phyloP scores from a whole-genome alignment of 1,140 invertebrate species.

The Sinonovacula constricta region DNA sequence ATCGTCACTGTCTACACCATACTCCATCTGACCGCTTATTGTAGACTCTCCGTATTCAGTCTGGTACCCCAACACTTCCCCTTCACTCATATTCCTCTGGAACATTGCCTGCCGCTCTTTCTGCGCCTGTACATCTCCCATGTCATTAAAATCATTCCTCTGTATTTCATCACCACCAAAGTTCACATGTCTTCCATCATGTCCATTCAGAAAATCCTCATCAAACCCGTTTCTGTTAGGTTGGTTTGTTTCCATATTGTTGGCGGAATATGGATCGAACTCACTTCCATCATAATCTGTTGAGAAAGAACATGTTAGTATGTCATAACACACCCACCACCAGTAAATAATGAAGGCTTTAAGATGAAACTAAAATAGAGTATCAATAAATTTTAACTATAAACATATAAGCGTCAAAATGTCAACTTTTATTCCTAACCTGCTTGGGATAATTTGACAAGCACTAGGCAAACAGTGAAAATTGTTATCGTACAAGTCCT shows the following conservation, averaged over 20 bases:
- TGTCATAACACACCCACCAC: too few species aligned
- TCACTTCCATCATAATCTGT: conserved; percentile 49
- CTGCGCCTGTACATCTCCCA: conserved; percentile 12
- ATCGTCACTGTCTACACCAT: conserved; percentile 25
- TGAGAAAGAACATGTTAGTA: conserved; percentile 21
- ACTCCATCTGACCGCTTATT: conserved; percentile 28
- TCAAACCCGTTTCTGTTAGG: conserved; percentile 9
- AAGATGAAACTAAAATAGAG: too few species aligned
- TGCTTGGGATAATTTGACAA: too few species aligned
- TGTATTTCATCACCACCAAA: conserved; percentile 35
- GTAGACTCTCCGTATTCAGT: conserved; percentile 44
- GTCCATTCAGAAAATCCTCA: not conserved
- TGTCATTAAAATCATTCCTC: conserved; percentile 16
- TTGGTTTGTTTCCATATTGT: conserved; percentile 10
- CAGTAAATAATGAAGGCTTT: too few species aligned
- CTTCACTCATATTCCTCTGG: conserved; percentile 36
- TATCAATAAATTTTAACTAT: too few species aligned
- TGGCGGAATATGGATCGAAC: conserved; percentile 31
- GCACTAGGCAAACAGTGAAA: too few species aligned
- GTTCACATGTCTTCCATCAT: conserved; percentile 38
- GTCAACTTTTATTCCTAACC: too few species aligned
- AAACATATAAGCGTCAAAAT: too few species aligned
- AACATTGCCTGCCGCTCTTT: not conserved
- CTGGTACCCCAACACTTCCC: conserved; percentile 47
- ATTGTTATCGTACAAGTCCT: too few species aligned